Conservation (phyloP, 2,888 invertebrate genomes). For the Ochropleura leucogaster region DNA sequence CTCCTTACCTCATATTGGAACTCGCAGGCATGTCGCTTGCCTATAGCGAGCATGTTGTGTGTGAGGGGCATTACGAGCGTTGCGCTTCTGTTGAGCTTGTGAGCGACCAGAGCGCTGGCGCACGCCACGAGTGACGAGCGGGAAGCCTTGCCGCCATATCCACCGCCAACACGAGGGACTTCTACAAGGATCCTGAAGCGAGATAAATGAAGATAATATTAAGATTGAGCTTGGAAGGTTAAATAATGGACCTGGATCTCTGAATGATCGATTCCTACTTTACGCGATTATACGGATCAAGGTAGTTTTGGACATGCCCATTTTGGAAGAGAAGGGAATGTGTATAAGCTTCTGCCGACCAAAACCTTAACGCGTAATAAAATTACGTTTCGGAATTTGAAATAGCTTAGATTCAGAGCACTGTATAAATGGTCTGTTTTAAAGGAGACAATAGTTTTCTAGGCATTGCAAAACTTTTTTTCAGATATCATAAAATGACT, state of each 20-base stretch:
- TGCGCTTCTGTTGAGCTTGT: conserved; percentile 91
- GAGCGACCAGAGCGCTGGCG: conserved; percentile 93
- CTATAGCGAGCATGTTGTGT: conserved; percentile 92
- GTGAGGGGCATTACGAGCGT: conserved; percentile 92
- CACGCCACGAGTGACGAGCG: conserved; percentile 91
- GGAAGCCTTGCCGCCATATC: conserved; percentile 94
- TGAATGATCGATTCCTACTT: neutral
- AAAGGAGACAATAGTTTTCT: neutral
- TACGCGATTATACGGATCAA: neutral
- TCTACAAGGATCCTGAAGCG: conserved; percentile 92
- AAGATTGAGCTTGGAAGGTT: neutral
- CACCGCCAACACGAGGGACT: conserved; percentile 95
- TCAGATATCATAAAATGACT: too few relatives aligned
- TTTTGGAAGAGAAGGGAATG: too few relatives aligned
- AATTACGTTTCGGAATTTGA: neutral
- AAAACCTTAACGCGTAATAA: too few relatives aligned
- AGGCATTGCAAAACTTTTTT: too few relatives aligned
- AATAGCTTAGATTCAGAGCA: neutral
- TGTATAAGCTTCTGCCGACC: too few relatives aligned
- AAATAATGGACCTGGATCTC: neutral
- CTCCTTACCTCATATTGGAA: conserved; percentile 88
- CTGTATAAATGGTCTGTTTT: too few relatives aligned
- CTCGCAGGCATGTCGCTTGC: conserved; percentile 88
- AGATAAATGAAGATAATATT: neutral
- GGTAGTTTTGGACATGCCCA: neutral